Base-by-base conservation (phyloP, 2,888 invertebrate genomes). In the Caenorhabditis sinica region DNA sequence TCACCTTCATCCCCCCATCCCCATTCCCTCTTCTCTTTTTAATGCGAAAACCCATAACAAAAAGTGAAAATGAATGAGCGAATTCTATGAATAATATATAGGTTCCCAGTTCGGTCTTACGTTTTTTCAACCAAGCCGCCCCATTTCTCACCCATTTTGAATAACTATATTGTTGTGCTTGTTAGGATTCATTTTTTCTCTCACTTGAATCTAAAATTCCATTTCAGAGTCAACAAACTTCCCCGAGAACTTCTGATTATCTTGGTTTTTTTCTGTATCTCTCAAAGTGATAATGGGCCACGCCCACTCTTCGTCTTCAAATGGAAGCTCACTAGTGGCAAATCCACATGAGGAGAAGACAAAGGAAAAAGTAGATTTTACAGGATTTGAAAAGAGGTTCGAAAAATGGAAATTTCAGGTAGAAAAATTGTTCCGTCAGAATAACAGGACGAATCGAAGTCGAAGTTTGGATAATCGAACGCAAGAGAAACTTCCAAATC, bases 361-460 rank as follows among this genome's bases (percentile, higher is more conserved):
- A 0, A 82, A 82, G 23, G 82, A 82, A 20, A 82, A 82, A 49
- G 82, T 80, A 8, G 9, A 8, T 11, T 17, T 6, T 20, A 30
- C 25, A n/a, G 36, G 13, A 53, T 43, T 11, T 53, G 30, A 49
- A 6, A 20, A 4, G 5, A 20, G 20, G 2, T 49, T 3, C n/a
- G 11, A 49, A 11, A 49, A 49, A n/a, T 20, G 15, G 33, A 33
- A 1, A 13, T 43, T 85, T 1, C 63, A 89, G 89, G 89, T 89
- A n/a, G 89, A 89, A 25, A 86, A 88, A 43, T 68, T 89, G n/a
- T 89, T 89, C 68, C 87, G 89, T 6, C 85, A 86, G 58, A 89
- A 89, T 65, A 89, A 88, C 71, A 82, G 89, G n/a, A 85, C 88
- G 9, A 86, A 86, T 65, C 79, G 89, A 49, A 87, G 87, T 49